Evolutionary conservation across 2,113 vertebrate genomes (phyloP).

Genomic region (Lepidothrix coronata): DNA sequence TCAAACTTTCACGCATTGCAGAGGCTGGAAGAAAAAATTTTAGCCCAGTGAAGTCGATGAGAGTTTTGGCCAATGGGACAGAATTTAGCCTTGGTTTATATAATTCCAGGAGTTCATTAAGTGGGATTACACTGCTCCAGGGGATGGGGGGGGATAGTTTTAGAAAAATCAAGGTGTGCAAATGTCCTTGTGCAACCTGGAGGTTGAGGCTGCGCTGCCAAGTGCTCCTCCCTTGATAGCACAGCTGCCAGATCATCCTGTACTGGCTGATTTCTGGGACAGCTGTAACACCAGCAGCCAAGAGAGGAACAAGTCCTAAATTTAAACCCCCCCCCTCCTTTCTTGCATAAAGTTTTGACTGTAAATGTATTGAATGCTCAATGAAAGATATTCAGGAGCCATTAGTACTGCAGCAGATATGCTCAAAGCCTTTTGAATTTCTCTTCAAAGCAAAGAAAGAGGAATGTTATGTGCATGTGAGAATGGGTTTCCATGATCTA

Average conservation of each 20-base stretch:
- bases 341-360: neutral
- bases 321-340: neutral
- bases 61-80: neutral
- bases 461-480: accelerated
- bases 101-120: neutral
- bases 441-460: constrained; percentile 9
- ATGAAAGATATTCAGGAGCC: neutral
- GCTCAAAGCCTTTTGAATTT: neutral
- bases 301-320: neutral
- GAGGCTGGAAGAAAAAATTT: neutral
- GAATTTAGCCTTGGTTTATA: neutral
- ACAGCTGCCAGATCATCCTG: neutral
- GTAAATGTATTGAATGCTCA: neutral
- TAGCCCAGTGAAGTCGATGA: accelerated
- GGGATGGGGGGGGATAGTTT: neutral
- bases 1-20: neutral
- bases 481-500: neutral
- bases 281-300: neutral
- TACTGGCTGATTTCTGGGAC: neutral
- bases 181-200: neutral
- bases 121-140: neutral
- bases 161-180: neutral
- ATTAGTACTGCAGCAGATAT: neutral
- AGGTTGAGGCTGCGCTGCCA: neutral
- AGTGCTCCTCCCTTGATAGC: neutral